These are phyloP conservation scores for Dromas ardeola DNA, from an alignment of 2,113 vertebrate genomes.

Conservation along the genomic window DNA sequence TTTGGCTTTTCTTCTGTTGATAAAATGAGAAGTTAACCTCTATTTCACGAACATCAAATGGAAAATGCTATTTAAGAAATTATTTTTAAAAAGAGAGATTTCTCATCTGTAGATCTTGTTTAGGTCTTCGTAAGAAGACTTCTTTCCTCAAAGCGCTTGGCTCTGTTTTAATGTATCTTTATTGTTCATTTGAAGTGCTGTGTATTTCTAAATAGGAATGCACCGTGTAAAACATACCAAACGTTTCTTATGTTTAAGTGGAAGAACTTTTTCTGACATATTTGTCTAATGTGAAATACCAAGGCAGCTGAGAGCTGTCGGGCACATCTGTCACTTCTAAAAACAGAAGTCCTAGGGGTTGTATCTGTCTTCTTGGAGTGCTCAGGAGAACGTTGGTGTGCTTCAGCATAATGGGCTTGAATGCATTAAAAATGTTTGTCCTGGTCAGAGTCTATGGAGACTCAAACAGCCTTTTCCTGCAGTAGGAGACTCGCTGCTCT, in stretches of 20 bases:
- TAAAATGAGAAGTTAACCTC: neutral
- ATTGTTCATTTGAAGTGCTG: neutral
- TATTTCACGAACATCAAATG: neutral
- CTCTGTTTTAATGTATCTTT: neutral
- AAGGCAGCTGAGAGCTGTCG: neutral
- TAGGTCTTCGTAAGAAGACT: neutral
- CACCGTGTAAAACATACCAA: neutral
- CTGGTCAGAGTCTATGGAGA: neutral
- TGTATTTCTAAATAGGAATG: neutral
- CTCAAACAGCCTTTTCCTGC: neutral
- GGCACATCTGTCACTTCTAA: neutral
- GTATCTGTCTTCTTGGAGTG: neutral
- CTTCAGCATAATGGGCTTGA: neutral
- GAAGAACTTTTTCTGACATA: neutral
- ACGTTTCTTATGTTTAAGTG: neutral
- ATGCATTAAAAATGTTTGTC: neutral
- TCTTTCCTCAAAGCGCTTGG: neutral
- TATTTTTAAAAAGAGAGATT: neutral
- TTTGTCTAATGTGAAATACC: neutral
- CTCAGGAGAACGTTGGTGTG: neutral
- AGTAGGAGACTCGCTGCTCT: neutral
- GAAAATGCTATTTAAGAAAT: neutral
- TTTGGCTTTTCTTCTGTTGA: neutral
- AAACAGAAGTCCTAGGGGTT: neutral
- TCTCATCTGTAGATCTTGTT: neutral